These are phyloP conservation scores for Pristis pectinata DNA, from an alignment of 2,797 vertebrate genomes.

Conservation along the genomic window DNA sequence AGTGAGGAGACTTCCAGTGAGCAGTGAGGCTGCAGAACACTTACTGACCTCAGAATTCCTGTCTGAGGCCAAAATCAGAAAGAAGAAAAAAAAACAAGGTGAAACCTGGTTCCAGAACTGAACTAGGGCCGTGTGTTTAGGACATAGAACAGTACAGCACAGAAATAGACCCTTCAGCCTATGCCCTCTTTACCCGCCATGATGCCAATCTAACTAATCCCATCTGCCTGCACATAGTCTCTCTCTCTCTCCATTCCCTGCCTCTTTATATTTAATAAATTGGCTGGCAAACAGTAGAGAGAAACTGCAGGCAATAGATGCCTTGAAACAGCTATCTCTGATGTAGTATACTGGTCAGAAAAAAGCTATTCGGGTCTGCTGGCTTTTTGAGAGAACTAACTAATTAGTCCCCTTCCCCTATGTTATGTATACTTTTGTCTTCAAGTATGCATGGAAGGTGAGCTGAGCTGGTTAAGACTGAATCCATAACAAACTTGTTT, in stretches of 20 bases:
- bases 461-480: neutral
- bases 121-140: too few relatives aligned
- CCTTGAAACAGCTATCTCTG: neutral
- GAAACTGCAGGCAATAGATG: neutral
- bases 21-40: neutral
- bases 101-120: neutral
- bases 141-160: too few relatives aligned
- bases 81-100: neutral
- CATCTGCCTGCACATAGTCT: too few relatives aligned
- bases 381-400: neutral
- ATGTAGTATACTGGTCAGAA: neutral
- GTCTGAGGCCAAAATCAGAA: neutral
- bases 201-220: too few relatives aligned
- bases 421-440: neutral
- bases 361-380: neutral
- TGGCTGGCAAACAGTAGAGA: neutral
- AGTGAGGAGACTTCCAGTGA: neutral
- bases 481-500: neutral
- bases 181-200: too few relatives aligned
- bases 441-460: neutral
- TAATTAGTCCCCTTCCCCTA: too few relatives aligned
- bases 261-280: neutral
- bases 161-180: too few relatives aligned
- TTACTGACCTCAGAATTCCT: neutral
- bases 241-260: too few relatives aligned